Conservation (phyloP, 2,888 invertebrate genomes). For the Diaprepes abbreviatus region DNA sequence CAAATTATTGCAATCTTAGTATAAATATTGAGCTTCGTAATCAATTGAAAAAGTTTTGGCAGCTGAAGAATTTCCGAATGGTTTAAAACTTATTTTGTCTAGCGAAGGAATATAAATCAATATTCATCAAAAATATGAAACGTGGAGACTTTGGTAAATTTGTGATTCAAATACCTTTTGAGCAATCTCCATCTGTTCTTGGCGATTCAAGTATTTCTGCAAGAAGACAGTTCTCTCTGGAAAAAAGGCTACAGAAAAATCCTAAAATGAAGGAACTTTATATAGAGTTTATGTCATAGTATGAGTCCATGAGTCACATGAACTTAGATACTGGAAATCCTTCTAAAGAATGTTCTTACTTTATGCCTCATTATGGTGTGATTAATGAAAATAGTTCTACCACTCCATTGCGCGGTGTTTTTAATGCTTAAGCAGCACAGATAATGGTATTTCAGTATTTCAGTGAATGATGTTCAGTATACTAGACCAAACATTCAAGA, state of each 20-base stretch:
- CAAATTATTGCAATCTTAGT: not conserved
- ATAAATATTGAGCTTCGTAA: not conserved
- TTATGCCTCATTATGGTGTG: not conserved
- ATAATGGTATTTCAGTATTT: not conserved
- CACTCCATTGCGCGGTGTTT: not conserved
- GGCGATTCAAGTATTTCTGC: constrained; percentile 1
- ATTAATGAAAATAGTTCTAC: not conserved
- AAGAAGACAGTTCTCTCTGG: constrained; percentile 9
- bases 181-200: not conserved
- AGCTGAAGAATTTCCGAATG: constrained; percentile 1
- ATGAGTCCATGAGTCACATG: not conserved
- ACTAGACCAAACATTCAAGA: constrained; percentile 3
- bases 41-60: constrained; percentile 4
- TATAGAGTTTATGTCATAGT: not conserved
- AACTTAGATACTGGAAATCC: not conserved
- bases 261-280: too few relatives aligned
- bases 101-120: not conserved
- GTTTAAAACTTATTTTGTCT: constrained; percentile 9
- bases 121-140: not conserved
- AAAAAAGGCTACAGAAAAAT: not conserved
- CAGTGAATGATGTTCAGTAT: not conserved
- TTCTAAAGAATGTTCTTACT: not conserved
- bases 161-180: constrained; percentile 8
- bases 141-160: not conserved
- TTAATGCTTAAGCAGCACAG: not conserved